phyloP scores from a whole-genome alignment of 2,113 vertebrate species.

The Blennius ocellaris region DNA sequence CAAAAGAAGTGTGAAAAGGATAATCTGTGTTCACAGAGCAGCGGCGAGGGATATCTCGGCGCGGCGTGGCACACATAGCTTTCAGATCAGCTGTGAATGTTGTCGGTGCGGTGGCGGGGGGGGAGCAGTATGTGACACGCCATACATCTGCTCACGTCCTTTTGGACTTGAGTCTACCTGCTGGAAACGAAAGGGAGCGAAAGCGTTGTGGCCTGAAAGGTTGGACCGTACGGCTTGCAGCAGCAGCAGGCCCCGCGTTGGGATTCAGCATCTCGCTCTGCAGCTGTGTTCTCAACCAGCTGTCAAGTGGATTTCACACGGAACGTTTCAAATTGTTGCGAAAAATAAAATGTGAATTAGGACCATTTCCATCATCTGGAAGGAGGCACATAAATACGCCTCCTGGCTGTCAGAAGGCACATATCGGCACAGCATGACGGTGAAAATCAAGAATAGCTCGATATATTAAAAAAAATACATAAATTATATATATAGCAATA shows the following conservation, averaged over 20 bases:
- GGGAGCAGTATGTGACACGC: conserved; percentile 18
- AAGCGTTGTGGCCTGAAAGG: conserved; percentile 8
- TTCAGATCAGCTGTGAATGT: conserved; percentile 38
- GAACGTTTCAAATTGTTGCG: conserved; percentile 43
- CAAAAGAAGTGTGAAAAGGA: conserved; percentile 45
- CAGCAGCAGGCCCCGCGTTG: conserved; percentile 7
- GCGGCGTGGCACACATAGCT: conserved; percentile 10
- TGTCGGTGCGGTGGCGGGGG: conserved; percentile 6
- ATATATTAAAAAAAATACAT: conserved; percentile 9
- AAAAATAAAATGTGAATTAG: conserved; percentile 53
- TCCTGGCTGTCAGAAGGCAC: conserved; percentile 16
- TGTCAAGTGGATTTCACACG: conserved; percentile 66
- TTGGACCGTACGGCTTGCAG: conserved; percentile 11
- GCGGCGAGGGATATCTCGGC: conserved; percentile 41
- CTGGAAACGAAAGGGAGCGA: not conserved
- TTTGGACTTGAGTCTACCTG: conserved; percentile 10
- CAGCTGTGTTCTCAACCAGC: conserved; percentile 49
- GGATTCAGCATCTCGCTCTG: conserved; percentile 39
- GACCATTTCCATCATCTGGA: conserved; percentile 38
- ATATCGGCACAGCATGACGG: not conserved
- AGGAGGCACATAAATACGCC: conserved; percentile 24
- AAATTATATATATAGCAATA: not conserved
- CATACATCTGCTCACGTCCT: conserved; percentile 7
- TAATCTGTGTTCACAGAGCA: conserved; percentile 51
- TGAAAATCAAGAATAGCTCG: not conserved